Base-by-base conservation (phyloP, 1,140 invertebrate genomes). In the Druon quercuslanigerum region DNA sequence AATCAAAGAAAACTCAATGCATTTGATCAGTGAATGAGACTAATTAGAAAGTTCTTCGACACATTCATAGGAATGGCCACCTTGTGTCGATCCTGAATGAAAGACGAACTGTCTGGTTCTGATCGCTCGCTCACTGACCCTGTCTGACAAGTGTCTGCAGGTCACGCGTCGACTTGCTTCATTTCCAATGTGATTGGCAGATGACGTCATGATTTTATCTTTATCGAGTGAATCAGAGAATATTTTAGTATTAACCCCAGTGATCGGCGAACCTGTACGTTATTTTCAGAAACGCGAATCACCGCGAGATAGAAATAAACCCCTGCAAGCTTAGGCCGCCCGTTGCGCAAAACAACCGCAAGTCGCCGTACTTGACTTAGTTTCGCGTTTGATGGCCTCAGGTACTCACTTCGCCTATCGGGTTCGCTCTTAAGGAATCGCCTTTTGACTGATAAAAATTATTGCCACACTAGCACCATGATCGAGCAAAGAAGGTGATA, bases 251-350 rank as follows among this genome's bases (percentile, higher is more conserved):
- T 66, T n/a, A 66, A 66, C 25, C 14, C 60, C 46, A 74, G 77
- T 79, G 72, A 80, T 82, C 82, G 73, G 80, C 76, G 74, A 80
- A 54, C 40, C 74, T 60, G 57, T 72, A 19, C 70, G 82, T 66
- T 89, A 89, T 89, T 89, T 89, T 88, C 79, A 87, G 86, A 81
- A 72, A 56, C 60, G 51, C 86, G 86, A 89, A 87, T 89, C 87
- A 88, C 77, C 78, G 75, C 76, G 76, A 51, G 80, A 80, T 83
- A 80, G 82, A 89, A 87, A 89, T 89, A 89, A 87, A 86, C 85
- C 72, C 66, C 74, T 52, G 51, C 74, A 72, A 78, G 75, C 72
- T 73, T 73, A 77, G 75, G 73, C 46, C 57, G 79, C 74, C 46
- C 57, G 79, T 87, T 86, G 85, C 85, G 86, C 84, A 83, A 85